These are phyloP conservation scores for Zelleria hepariella DNA, from an alignment of 2,888 invertebrate species.

Conservation along the genomic window DNA sequence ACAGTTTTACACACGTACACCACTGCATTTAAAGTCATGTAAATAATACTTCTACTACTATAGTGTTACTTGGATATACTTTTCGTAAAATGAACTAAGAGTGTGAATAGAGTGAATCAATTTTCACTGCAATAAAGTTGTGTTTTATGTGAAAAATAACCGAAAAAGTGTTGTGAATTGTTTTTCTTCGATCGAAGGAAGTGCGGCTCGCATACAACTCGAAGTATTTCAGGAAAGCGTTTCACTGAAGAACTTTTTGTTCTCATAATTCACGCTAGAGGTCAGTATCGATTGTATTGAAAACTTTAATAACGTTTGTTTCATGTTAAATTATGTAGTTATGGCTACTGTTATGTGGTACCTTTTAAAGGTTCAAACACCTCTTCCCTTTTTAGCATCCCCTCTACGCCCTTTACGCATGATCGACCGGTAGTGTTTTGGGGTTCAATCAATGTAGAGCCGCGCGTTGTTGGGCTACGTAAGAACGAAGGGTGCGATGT, in stretches of 20 bases:
- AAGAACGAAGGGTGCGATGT: slow-evolving; percentile 5
- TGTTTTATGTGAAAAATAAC: slow-evolving; percentile 42
- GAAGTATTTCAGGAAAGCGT: slow-evolving; percentile 65
- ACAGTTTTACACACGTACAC: slow-evolving; percentile 66
- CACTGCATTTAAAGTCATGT: slow-evolving; percentile 60
- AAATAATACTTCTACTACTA: slow-evolving; percentile 64
- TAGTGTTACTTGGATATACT: slow-evolving; percentile 59
- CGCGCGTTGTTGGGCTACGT: slow-evolving; percentile 5
- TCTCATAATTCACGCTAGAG: slow-evolving; percentile 65
- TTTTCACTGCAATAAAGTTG: slow-evolving; percentile 27
- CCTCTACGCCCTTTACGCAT: slow-evolving; percentile 70
- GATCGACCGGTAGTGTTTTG: slow-evolving; percentile 70
- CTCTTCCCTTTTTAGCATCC: slow-evolving; percentile 67
- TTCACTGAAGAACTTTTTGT: slow-evolving; percentile 66
- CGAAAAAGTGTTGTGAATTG: slow-evolving; percentile 41
- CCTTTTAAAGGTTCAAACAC: slow-evolving; percentile 52
- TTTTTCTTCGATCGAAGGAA: slow-evolving; percentile 64
- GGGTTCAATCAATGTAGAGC: slow-evolving; percentile 53
- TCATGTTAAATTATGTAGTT: slow-evolving; percentile 10
- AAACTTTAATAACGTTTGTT: slow-evolving; percentile 9
- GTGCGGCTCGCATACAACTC: slow-evolving; percentile 44
- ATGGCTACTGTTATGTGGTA: slow-evolving; percentile 16
- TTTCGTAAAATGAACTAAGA: slow-evolving; percentile 37
- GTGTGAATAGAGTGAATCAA: slow-evolving; percentile 30
- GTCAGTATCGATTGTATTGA: slow-evolving; percentile 47